Conservation (phyloP, 2,113 vertebrate species). For the Cervus canadensis region DNA sequence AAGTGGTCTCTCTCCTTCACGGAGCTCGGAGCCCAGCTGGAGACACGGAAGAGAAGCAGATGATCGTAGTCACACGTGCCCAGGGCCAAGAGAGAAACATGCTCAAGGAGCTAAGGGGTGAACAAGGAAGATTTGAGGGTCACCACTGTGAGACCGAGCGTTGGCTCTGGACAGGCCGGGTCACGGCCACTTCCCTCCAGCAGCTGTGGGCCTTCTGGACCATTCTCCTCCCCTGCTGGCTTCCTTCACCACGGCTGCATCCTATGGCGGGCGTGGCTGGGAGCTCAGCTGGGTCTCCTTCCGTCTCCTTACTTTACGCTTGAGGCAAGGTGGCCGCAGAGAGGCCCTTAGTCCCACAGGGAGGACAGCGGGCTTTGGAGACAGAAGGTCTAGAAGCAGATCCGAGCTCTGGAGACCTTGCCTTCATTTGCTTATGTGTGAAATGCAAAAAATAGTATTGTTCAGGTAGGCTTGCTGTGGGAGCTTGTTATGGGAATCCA, state of each 20-base stretch:
- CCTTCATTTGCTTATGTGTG: background rate
- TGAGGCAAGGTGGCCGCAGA: background rate
- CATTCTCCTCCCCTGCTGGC: background rate
- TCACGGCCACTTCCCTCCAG: fast-evolving
- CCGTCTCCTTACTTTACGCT: background rate
- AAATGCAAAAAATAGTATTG: background rate
- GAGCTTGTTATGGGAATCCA: background rate
- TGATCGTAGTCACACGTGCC: fast-evolving
- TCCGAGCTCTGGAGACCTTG: background rate
- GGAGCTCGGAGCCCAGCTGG: background rate
- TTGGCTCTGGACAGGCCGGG: background rate
- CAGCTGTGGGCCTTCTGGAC: background rate
- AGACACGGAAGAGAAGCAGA: background rate
- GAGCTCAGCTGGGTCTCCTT: background rate
- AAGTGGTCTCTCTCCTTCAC: too few relatives aligned
- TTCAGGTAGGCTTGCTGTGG: background rate
- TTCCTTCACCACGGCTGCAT: background rate
- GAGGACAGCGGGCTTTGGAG: background rate
- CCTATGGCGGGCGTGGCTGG: fast-evolving
- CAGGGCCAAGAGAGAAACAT: background rate
- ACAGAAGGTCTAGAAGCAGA: background rate
- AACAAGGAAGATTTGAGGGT: background rate
- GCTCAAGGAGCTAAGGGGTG: background rate
- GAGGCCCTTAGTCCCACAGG: background rate
- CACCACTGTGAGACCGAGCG: background rate